Evolutionary conservation across 2,888 invertebrate species (phyloP), one percentile per base, ranked within the genome.

Genomic region (Lasioglossum oenotherae): DNA sequence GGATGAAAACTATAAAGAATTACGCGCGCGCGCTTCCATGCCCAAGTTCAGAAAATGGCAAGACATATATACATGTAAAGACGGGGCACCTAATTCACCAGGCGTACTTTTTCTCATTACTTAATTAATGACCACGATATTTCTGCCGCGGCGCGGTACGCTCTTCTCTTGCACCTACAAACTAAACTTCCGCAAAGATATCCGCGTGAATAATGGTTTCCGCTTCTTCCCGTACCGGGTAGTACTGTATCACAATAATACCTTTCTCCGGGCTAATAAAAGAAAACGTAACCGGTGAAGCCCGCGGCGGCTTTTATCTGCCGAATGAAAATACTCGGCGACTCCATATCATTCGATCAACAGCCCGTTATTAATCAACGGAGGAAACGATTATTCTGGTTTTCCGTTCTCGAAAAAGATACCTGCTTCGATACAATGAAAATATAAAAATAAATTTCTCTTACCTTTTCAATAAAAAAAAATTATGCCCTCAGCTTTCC

Each of bases 281-380:
- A 89, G 84, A 83, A 85, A 86, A 80, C 73, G 80, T 41, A 60
- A 71, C 46, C 35, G 57, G 31, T 35, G 41, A 53, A 46, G 19
- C 5, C 27, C 35, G 1, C 4, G 27, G 16, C 35, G 69, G 60
- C 69, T 53, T 80, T 67, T 49, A 69, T 67, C 69, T 38, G 2
- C 19, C 14, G 78, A 69, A 67, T 35, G 67, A 57, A 78, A 78
- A 78, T 67, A 35, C 60, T 53, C 73, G 41, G 27, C 6, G 57
- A 73, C 16, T 38, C n/a, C 31, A 35, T 49, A 19, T 49, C 27
- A 41, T 78, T 81, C 72, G 83, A 88, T 90, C 81, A 78, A 78
- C 76, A 84, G 74, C 80, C 19, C 31, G 78, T 83, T 84, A 88
- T 90, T 89, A 87, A 90, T 90, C 88, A 77, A 80, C 60, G 60